A percentile compares a stretch with the other conserved stretches of the same genome.
phyloP scores from a whole-genome alignment of 2,888 invertebrate genomes.

The Drosophila birchii region DNA sequence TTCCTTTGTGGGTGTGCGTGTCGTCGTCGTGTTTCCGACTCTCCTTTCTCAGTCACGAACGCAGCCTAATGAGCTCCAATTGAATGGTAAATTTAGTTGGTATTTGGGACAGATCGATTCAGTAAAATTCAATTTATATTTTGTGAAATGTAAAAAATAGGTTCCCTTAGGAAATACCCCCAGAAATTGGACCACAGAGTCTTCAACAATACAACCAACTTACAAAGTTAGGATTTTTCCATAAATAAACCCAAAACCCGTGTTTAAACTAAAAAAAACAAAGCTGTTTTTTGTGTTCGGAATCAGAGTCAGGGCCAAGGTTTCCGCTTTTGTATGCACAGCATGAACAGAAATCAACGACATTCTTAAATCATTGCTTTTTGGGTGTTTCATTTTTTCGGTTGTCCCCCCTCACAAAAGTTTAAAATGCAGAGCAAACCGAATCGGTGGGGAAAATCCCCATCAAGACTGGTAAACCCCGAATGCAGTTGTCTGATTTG shows the following conservation, averaged over 20 bases:
- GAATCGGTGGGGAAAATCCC: constrained; percentile 2
- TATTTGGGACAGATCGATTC: constrained; percentile 2
- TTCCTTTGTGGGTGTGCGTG: constrained; percentile 26
- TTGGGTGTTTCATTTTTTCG: constrained; percentile 4
- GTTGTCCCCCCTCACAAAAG: constrained; percentile 2
- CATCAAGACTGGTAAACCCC: neutral
- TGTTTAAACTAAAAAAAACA: constrained; percentile 6
- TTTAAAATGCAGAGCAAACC: constrained; percentile 12
- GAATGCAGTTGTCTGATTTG: constrained; percentile 7
- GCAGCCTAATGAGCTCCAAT: constrained; percentile 5
- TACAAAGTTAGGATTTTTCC: neutral
- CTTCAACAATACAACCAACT: neutral
- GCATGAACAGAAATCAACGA: constrained; percentile 10
- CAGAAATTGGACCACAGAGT: neutral
- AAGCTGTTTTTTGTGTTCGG: constrained; percentile 28
- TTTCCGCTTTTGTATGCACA: constrained; percentile 55
- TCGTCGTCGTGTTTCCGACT: constrained; percentile 8
- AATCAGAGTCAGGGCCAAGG: constrained; percentile 66
- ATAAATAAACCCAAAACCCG: neutral
- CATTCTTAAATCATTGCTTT: constrained; percentile 11
- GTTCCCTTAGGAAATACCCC: neutral
- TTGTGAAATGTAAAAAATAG: neutral
- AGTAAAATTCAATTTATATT: neutral
- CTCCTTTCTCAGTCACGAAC: constrained; percentile 10
- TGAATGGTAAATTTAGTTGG: neutral